Evolutionary conservation across 2,113 vertebrate species (phyloP), one percentile per base, ranked within the genome.

Genomic region (Syrrhaptes paradoxus): DNA sequence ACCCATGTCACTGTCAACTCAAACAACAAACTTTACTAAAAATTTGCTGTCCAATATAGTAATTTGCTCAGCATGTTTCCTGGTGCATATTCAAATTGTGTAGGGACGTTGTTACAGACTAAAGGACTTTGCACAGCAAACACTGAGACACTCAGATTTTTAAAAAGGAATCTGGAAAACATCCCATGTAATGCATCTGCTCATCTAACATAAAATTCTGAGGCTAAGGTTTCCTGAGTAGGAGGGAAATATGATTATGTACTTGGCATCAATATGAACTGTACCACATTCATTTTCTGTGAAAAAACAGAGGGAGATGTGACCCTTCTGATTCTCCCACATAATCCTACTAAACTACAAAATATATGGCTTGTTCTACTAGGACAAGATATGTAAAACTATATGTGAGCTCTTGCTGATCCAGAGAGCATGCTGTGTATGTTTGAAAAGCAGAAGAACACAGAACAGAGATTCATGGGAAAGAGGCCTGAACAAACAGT

Each of bases 131-230:
- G 22, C 52, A 49, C 41, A 46, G 90, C 65, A 80, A 96, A 83
- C 7, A 9, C n/a, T 36, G 61, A 96, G 57, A 81, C 88, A 95
- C 73, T 95, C 90, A 96, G 48, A 90, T 38, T 81, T 93, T 89
- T 85, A 13, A 81, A 86, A 90, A 88, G 43, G 11, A 94, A 72
- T 86, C 95, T 96, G 92, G 90, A 97, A 94, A 96, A 89, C 80
- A 94, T 96, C 79, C 95, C 94, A 94, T 94, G 77, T 46, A 81
- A 95, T 57, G 89, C 95, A 97, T 96, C 94, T 96, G 95, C 82
- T 96, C 95, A 88, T 94, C 78, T 81, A 88, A 73, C 87, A 91
- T 24, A 77, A 93, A 93, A 93, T 71, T 94, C 90, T 77, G 83
- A 95, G 21, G 85, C 75, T 95, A 95, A 94, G 82, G 34, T 95